Conservation (phyloP, 2,888 invertebrate genomes). For the Sinotaia quadrata region DNA sequence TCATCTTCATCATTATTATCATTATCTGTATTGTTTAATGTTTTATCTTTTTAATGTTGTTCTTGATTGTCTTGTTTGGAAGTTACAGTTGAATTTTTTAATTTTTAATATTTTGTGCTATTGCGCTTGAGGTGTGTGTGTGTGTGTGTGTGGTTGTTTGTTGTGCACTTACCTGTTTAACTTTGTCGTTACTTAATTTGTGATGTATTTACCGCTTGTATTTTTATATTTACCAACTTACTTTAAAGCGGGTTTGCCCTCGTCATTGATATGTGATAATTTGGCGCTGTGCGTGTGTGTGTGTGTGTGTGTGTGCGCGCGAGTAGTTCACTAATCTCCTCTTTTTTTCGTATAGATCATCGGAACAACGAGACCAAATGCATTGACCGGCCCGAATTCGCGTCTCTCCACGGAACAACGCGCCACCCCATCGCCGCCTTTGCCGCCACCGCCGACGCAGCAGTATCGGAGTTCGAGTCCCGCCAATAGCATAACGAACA, state of each 20-base stretch:
- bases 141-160: not conserved
- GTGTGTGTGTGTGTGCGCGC: not conserved
- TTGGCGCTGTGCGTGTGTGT: not conserved
- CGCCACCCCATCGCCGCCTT: constrained; percentile 16
- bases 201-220: too few relatives aligned
- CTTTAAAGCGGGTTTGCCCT: not conserved
- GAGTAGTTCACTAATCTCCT: too few relatives aligned
- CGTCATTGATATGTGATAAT: too few relatives aligned
- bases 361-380: not conserved
- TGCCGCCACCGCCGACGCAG: constrained; percentile 1
- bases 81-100: not conserved
- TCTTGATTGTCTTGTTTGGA: too few relatives aligned
- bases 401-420: too few relatives aligned
- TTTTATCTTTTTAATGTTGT: not conserved
- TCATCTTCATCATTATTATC: too few relatives aligned
- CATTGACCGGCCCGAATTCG: not conserved
- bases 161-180: too few relatives aligned
- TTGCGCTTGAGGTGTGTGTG: not conserved
- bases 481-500: constrained; percentile 55
- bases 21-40: too few relatives aligned
- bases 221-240: not conserved
- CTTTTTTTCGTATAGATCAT: not conserved
- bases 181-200: too few relatives aligned
- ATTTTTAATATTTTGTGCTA: not conserved
- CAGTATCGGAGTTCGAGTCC: constrained; percentile 33